A percentile compares a stretch with the other conserved stretches of the same genome.
Conservation (phyloP, 2,888 invertebrate species). For the Melolontha melolontha region DNA sequence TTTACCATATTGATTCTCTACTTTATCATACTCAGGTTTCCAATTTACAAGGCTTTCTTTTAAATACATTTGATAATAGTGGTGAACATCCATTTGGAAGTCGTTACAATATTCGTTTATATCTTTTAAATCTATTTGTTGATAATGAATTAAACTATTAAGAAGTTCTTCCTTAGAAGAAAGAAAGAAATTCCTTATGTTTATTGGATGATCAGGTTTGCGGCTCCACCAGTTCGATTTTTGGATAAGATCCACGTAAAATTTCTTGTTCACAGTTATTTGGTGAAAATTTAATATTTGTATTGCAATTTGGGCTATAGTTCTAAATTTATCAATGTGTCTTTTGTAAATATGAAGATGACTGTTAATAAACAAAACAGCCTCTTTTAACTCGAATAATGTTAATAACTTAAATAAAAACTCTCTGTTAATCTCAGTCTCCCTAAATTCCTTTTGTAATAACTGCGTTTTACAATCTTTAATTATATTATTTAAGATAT, state of each 20-base stretch:
- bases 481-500: conserved; percentile 45
- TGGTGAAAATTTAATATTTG: conserved; percentile 48
- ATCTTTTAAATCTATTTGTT: conserved; percentile 44
- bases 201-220: conserved; percentile 48
- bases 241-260: conserved; percentile 49
- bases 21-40: conserved; percentile 63
- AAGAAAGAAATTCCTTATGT: conserved; percentile 56
- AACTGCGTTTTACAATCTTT: conserved; percentile 55
- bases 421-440: conserved; percentile 59
- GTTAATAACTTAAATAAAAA: conserved; percentile 61
- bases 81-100: conserved; percentile 62
- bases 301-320: conserved; percentile 53
- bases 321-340: conserved; percentile 53
- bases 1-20: conserved; percentile 52
- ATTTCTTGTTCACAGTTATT: conserved; percentile 39
- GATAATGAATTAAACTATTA: conserved; percentile 49
- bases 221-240: conserved; percentile 58
- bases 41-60: conserved; percentile 62
- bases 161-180: conserved; percentile 43
- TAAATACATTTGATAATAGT: conserved; percentile 62
- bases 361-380: conserved; percentile 46
- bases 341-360: conserved; percentile 53
- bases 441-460: conserved; percentile 60
- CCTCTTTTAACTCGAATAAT: conserved; percentile 50
- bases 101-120: conserved; percentile 65